Evolutionary conservation across 2,888 invertebrate genomes (phyloP).

Genomic region (Lymantria monacha): DNA sequence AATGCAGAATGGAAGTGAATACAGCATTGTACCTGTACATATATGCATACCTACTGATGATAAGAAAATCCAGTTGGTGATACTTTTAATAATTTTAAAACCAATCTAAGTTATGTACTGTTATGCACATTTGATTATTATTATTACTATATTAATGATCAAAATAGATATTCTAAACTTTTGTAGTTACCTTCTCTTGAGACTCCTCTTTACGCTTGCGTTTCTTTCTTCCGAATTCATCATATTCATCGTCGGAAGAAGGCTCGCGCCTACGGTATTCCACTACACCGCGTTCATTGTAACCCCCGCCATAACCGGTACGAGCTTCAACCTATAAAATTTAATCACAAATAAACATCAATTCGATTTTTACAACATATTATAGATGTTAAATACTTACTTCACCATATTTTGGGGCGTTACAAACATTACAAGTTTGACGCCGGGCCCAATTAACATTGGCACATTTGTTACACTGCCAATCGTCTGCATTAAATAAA

Average conservation of each 20-base stretch:
- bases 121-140: too few species aligned
- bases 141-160: too few species aligned
- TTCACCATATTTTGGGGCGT: constrained; percentile 98
- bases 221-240: constrained; percentile 92
- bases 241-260: constrained; percentile 97
- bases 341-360: neutral
- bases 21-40: constrained; percentile 3
- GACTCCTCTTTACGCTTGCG: constrained; percentile 70
- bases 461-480: constrained; percentile 99
- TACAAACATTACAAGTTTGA: constrained; percentile 98
- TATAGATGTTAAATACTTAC: constrained; percentile 76
- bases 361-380: neutral
- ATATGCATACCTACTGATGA: too few species aligned
- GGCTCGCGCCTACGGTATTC: constrained; percentile 95
- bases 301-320: constrained; percentile 93
- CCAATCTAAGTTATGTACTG: too few species aligned
- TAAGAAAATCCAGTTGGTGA: neutral
- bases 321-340: constrained; percentile 85
- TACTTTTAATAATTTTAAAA: too few species aligned
- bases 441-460: constrained; percentile 99
- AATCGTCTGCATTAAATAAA: constrained; percentile 98
- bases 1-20: constrained; percentile 15
- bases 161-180: too few species aligned
- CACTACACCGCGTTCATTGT: constrained; percentile 97
- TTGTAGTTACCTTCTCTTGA: constrained; percentile 35